Evolutionary conservation across 2,888 invertebrate genomes (phyloP).

Genomic region (Spicauda simplicius): DNA sequence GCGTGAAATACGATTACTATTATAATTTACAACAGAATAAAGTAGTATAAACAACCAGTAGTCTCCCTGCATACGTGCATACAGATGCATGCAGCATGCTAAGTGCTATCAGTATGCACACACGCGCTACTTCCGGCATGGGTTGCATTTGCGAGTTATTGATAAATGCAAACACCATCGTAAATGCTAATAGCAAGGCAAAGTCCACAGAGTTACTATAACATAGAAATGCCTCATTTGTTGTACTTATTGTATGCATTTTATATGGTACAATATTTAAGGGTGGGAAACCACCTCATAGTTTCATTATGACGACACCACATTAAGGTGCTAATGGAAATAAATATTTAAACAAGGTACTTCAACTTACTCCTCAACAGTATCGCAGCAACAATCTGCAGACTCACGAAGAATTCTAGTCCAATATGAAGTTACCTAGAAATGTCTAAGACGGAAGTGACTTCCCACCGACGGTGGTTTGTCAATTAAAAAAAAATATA

Average conservation of each 20-base stretch:
- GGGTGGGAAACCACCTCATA: too few relatives aligned
- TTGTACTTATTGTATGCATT: too few relatives aligned
- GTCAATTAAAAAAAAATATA: too few relatives aligned
- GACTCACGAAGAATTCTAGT: too few relatives aligned
- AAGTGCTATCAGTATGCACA: not conserved
- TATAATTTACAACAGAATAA: not conserved
- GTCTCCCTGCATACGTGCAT: constrained; percentile 11
- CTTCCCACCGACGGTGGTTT: too few relatives aligned
- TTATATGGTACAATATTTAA: not conserved
- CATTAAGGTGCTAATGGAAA: too few relatives aligned
- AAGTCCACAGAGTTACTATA: not conserved
- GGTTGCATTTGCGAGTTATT: constrained; percentile 1
- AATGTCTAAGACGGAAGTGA: too few relatives aligned
- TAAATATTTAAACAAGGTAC: too few relatives aligned
- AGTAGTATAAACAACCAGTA: constrained; percentile 5
- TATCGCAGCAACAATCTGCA: too few relatives aligned
- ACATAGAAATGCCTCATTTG: not conserved
- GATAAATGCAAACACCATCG: constrained; percentile 10
- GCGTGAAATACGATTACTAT: not conserved
- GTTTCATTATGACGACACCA: too few relatives aligned
- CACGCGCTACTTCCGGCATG: constrained; percentile 12
- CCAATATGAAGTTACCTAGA: too few relatives aligned
- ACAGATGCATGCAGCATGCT: constrained; percentile 9
- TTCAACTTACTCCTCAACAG: too few relatives aligned
- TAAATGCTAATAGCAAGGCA: not conserved